Evolutionary conservation across 2,797 vertebrate genomes (phyloP), one percentile per base, ranked within the genome.

Genomic region (Varecia variegata): DNA sequence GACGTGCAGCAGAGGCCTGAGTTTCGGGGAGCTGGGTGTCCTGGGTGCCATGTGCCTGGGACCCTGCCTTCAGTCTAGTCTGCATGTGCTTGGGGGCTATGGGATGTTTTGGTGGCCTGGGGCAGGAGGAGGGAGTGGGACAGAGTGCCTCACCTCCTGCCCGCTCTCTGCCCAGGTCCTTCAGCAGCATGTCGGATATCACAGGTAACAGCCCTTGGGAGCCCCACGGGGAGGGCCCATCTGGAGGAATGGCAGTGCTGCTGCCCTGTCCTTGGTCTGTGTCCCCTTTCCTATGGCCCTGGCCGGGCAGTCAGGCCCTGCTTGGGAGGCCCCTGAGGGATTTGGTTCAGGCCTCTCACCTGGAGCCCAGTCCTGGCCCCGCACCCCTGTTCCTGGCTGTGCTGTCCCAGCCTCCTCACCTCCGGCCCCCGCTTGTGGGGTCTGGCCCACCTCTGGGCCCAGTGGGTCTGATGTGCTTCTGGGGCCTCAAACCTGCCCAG

Each of bases 101-200:
- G 32, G 84, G 50, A 60, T 23, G 18, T 70, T 23, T 30, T 3
- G 10, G 20, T 3, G 20, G 65, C 7, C 3, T 0, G 15, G 65
- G 45, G 32, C n/a, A 7, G 62, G 47, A 74, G 40, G 54, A 65
- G 45, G 58, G 47, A 15, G 3, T 3, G 38, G 77, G 90, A 32
- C 14, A 38, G 38, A 30, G 30, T 14, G 32, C 20, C 85, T 94
- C 67, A 90, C 25, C 47, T 32, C 58, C 13, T 25, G 38, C 23
- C 35, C 58, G 74, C 85, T 95, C 96, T 70, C 88, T 96, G 89
- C 68, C 77, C 81, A 98, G 98, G 92, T 99, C 98, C 83, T 98
- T 98, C 56, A 98, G 98, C 98, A 99, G 98, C 97, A 98, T 98
- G 83, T 98, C 98, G 7, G 98, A 98, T 94, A 88, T 98, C 98